Evolutionary conservation across 2,113 vertebrate species (phyloP).

Genomic region (Poeciliopsis retropinna): DNA sequence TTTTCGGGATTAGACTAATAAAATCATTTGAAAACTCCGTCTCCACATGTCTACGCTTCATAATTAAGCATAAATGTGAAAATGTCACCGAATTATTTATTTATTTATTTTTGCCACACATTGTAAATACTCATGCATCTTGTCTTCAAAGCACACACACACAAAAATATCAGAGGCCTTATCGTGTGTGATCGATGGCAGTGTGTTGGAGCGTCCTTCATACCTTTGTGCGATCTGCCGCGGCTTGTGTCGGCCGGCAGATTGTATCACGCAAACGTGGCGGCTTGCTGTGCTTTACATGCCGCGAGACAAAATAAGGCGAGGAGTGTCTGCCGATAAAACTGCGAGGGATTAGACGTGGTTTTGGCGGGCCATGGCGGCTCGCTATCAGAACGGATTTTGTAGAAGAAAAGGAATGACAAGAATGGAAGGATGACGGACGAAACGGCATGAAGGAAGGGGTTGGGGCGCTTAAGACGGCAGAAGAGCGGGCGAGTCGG

Average conservation of each 20-base stretch:
- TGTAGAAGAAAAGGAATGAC: constrained; percentile 64
- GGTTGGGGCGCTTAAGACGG: background rate
- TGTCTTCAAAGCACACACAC: background rate
- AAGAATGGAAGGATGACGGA: constrained; percentile 68
- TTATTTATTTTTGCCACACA: background rate
- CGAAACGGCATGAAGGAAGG: constrained; percentile 20
- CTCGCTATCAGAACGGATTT: constrained; percentile 80
- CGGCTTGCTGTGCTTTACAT: constrained; percentile 66
- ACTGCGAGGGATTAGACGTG: constrained; percentile 81
- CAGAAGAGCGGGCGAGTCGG: constrained; percentile 25
- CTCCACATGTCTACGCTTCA: background rate
- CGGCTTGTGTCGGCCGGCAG: constrained; percentile 65
- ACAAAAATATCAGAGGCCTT: constrained; percentile 12
- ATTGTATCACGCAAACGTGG: constrained; percentile 77
- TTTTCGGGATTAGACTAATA: too few species aligned
- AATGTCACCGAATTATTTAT: too few species aligned
- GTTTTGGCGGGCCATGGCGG: constrained; percentile 70
- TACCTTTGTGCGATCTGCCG: constrained; percentile 75
- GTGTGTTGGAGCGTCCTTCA: constrained; percentile 35
- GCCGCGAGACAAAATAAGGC: constrained; percentile 73
- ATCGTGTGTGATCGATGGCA: constrained; percentile 61
- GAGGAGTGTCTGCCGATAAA: constrained; percentile 77
- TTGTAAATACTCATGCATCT: constrained; percentile 9
- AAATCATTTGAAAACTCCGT: background rate
- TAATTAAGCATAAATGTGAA: background rate